Evolutionary conservation across 2,113 vertebrate genomes (phyloP), one percentile per base, ranked within the genome.

Genomic region (Varanus salvator): DNA sequence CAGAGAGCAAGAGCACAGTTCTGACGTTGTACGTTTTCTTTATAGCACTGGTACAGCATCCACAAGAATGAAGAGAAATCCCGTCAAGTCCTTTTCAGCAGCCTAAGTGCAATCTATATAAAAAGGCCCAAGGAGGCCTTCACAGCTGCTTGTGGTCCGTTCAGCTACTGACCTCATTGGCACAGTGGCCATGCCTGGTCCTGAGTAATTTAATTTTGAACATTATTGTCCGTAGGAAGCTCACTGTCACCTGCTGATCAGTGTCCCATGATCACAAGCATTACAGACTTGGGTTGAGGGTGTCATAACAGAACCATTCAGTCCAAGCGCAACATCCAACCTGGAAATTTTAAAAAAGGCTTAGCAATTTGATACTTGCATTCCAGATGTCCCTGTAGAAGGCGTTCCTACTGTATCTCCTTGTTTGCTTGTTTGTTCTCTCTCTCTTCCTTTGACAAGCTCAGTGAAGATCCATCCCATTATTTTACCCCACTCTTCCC

Each of bases 91-190:
- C 60, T 91, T 60, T 38, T 75, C 81, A 14, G 52, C 75, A 60
- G 31, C 34, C 0, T 90, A 52, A 14, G 38, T 19, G 17, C 34
- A 90, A 31, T 0, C 52, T 72, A 52, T 88, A 31, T 44, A 74
- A 90, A 72, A 92, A 87, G 23, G 78, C 76, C 52, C 29, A 86
- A 54, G 31, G 83, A n/a, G 12, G 1, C 44, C 84, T 89, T 78
- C 72, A 19, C 4, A 75, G 66, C 11, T 78, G 66, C 11, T 34
- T 77, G 19, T 12, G 64, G 50, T 34, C 48, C 85, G 15, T 12
- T 90, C 15, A 94, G 60, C 44, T n/a, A 57, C 44, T 48, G n/a
- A 0, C 31, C n/a, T 3, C 44, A 34, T 9, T 85, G 84, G 19
- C n/a, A 84, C 12, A 68, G 7, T 19, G 17, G 27, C 84, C 74